Percentiles rank a stretch among this genome's conserved stretches.
Evolutionary conservation across 2,888 invertebrate species (phyloP).

Genomic region (Helicoverpa assulta): DNA sequence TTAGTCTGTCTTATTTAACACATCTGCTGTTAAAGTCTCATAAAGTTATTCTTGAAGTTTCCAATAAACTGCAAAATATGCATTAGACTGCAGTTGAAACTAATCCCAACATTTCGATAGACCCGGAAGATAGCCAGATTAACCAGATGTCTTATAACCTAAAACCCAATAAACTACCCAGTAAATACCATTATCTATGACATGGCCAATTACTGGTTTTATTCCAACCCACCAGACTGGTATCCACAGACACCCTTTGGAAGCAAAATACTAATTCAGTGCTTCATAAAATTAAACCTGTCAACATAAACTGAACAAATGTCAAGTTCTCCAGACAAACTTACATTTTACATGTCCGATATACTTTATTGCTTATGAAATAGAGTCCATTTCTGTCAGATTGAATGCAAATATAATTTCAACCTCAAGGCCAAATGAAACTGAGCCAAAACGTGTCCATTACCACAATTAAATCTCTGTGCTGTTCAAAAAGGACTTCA

Average conservation of each 20-base stretch:
- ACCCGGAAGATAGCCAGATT: not conserved
- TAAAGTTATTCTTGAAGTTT: no score
- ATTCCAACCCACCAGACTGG: slow-evolving; percentile 23
- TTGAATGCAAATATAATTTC: slow-evolving; percentile 40
- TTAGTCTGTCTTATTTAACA: no score
- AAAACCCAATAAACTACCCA: not conserved
- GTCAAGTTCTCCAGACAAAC: slow-evolving; percentile 57
- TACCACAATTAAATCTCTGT: slow-evolving; percentile 59
- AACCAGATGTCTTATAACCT: slow-evolving; percentile 26
- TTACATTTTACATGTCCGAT: slow-evolving; percentile 19
- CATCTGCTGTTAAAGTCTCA: no score
- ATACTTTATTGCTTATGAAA: slow-evolving; percentile 18
- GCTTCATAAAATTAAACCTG: slow-evolving; percentile 69
- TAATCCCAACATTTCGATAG: not conserved
- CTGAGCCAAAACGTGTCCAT: slow-evolving; percentile 69
- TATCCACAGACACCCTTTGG: slow-evolving; percentile 12
- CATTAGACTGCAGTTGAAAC: slow-evolving; percentile 1
- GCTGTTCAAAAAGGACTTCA: slow-evolving; percentile 25
- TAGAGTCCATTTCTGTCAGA: slow-evolving; percentile 53
- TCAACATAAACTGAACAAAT: slow-evolving; percentile 69
- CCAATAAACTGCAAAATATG: not conserved
- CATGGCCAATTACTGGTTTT: slow-evolving; percentile 29
- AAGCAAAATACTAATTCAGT: slow-evolving; percentile 65
- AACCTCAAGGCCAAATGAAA: slow-evolving; percentile 67
- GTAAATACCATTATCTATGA: slow-evolving; percentile 11